A percentile compares a stretch with the other conserved stretches of the same genome.
Evolutionary conservation across 2,113 vertebrate genomes (phyloP).

Genomic region (Cnemophilus loriae): DNA sequence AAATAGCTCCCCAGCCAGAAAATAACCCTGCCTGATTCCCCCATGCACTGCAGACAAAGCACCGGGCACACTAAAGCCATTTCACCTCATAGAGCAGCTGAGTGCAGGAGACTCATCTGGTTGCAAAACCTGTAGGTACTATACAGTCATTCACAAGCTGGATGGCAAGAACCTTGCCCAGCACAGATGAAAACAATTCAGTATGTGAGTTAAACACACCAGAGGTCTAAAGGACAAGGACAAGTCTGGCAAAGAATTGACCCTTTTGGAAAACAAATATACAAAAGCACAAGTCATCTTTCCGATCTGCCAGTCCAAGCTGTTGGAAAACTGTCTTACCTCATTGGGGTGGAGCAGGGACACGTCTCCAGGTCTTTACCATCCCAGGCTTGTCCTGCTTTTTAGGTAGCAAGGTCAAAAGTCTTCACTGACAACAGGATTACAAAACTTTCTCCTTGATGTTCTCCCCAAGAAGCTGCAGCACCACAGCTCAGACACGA

Average conservation of each 20-base stretch:
- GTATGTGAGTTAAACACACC: not conserved
- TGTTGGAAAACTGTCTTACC: not conserved
- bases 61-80: accelerated
- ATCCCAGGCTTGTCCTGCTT: not conserved
- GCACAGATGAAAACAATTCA: not conserved
- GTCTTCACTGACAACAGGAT: not conserved
- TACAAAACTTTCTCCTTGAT: not conserved
- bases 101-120: not conserved
- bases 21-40: not conserved
- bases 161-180: not conserved
- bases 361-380: not conserved
- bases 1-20: not conserved
- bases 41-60: not conserved
- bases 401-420: not conserved
- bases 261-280: not conserved
- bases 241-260: not conserved
- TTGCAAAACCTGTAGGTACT: not conserved
- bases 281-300: not conserved
- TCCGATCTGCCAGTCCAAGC: not conserved
- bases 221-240: not conserved
- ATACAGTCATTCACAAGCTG: not conserved
- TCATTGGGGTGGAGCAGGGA: not conserved
- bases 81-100: not conserved
- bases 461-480: not conserved
- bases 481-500: not conserved